Evolutionary conservation across 2,797 vertebrate genomes (phyloP), one percentile per base, ranked within the genome.

Genomic region (Oophaga sylvatica): DNA sequence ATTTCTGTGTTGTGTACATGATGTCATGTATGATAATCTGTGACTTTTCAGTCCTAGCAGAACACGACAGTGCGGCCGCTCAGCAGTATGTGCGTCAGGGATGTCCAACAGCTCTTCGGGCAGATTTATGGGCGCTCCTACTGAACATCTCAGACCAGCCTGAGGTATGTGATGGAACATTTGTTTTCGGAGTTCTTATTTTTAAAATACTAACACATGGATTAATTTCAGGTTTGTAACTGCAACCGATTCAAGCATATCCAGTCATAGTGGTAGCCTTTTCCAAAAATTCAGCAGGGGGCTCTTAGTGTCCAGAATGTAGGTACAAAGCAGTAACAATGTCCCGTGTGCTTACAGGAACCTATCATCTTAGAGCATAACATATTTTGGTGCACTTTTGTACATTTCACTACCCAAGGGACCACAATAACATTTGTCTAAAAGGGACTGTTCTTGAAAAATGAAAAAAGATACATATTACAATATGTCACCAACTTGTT

Each of bases 51-150:
- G 98, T 98, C 93, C 91, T 99, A 62, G 76, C 85, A 68, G 96
- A 97, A 90, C 96, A 97, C 91, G 97, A 99, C 91, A 97, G 97
- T 76, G 97, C 97, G 2, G 97, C 97, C 1, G 98, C 98, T 16
- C 98, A 99, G 90, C 98, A 99, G 87, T 99, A 98, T 90, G 94
- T 98, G 93, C 95, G 97, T 62, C 97, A 97, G 92, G 98, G 98
- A 84, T 98, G 97, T 78, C 96, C 98, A 84, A 99, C 96, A 0
- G 97, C 96, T 1, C 95, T 99, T 48, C 93, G 98, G 79, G 97
- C 97, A 0, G 97, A 97, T 75, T 91, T 99, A 75, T 99, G 98
- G 98, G 96, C 96, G 19, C 96, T 99, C 91, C 97, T 98, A 90
- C 94, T 99, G 26, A 99, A 98, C 91, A 94, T 96, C 89, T 97